phyloP scores from a whole-genome alignment of 2,797 vertebrate genomes.

The Benthosema pterotum region DNA sequence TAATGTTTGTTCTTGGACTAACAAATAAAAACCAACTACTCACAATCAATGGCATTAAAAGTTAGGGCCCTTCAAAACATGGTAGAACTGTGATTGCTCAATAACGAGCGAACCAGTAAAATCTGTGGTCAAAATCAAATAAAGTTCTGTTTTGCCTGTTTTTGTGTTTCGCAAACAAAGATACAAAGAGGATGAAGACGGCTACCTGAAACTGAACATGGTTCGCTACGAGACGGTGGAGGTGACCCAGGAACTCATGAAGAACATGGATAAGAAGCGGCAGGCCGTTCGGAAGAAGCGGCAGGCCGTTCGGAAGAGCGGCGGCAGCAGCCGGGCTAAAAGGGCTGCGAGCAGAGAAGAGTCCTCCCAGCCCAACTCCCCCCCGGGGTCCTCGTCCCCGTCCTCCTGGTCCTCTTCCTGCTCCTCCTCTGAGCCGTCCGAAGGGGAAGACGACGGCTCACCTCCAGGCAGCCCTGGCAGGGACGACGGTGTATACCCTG shows the following conservation, averaged over 20 bases:
- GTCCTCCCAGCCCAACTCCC: constrained; percentile 56
- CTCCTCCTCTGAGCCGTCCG: constrained; percentile 63
- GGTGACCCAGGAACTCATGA: constrained; percentile 85
- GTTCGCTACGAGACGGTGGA: constrained; percentile 86
- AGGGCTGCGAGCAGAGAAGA: constrained; percentile 32
- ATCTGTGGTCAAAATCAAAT: neutral
- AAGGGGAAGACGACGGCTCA: constrained; percentile 58
- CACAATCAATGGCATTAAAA: no score
- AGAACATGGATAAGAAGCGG: constrained; percentile 84
- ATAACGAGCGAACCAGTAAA: no score
- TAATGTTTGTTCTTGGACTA: no score
- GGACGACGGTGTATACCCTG: constrained; percentile 60
- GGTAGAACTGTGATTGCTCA: no score
- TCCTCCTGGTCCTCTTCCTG: constrained; percentile 73
- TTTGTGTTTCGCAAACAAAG: constrained; percentile 49
- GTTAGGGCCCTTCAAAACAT: no score
- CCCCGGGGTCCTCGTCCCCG: constrained; percentile 65
- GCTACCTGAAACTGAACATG: constrained; percentile 82
- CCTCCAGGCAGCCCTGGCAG: constrained; percentile 61
- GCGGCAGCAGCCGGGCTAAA: constrained; percentile 56
- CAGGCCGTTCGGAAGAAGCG: constrained; percentile 72
- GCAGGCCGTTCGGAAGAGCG: constrained; percentile 67
- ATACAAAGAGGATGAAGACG: constrained; percentile 79
- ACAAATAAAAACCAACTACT: no score
- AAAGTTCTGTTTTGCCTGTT: constrained; percentile 1